These are phyloP conservation scores for Patella depressa DNA, from an alignment of 2,888 invertebrate species.

Conservation along the genomic window DNA sequence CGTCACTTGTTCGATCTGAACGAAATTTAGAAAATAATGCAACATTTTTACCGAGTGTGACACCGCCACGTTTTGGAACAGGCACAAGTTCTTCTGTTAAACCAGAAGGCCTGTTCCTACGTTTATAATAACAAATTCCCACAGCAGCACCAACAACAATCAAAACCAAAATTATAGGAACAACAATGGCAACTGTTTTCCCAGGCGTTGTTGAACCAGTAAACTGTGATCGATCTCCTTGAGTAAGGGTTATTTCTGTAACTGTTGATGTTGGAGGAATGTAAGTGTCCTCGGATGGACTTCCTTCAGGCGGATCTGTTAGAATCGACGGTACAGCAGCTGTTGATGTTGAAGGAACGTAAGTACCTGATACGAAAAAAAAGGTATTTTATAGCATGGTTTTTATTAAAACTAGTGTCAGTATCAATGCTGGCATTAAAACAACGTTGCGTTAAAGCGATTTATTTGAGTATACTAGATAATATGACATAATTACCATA, in stretches of 20 bases:
- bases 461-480: too few relatives aligned
- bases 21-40: constrained; percentile 16
- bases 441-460: too few relatives aligned
- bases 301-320: too few relatives aligned
- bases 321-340: neutral
- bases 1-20: neutral
- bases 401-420: too few relatives aligned
- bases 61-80: neutral
- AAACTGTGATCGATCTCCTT: too few relatives aligned
- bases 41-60: neutral
- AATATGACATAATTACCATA: constrained; percentile 29
- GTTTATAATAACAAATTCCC: constrained; percentile 38
- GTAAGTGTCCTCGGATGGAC: neutral
- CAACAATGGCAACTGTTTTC: constrained; percentile 36
- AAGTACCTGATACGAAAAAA: neutral
- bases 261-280: too few relatives aligned
- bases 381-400: neutral
- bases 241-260: neutral
- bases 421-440: too few relatives aligned
- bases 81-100: constrained; percentile 14
- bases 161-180: constrained; percentile 48
- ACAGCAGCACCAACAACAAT: constrained; percentile 37
- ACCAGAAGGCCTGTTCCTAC: constrained; percentile 1
- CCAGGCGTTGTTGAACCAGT: neutral
- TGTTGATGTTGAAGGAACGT: neutral